Base-by-base conservation (phyloP, 2,888 invertebrate genomes). In the Ophion obscuratus region DNA sequence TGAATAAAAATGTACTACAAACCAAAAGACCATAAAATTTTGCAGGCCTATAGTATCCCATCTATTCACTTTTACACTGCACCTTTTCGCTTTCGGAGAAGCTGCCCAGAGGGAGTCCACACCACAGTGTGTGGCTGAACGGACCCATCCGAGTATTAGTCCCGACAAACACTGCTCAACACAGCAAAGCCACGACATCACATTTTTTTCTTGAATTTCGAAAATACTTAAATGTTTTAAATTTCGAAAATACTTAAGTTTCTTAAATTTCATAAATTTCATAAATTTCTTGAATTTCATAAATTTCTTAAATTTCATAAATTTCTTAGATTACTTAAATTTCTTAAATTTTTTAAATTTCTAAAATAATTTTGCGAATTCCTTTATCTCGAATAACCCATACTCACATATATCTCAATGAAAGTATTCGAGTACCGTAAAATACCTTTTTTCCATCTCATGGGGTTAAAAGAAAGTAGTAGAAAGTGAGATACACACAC, bases 401-500 rank as follows among this genome's bases (percentile, higher is more conserved):
- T n/a, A 17, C 53, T 9, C 2, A 31, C 17, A 14, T 14, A 17
- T n/a, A 53, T 70, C 6, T 68, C 47, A 47, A 14, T 24, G 68
- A 59, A 73, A 73, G 57, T 31, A 74, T 24, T 27, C 40, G 24
- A 11, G 20, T 17, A 36, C 44, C 9, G 7, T 27, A 40, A 27
- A 64, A 75, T 47, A 3, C n/a, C 17, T n/a, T 17, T 47, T 77
- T 40, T 77, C 57, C 40, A 36, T 59, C 40, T 47, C 17, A 57
- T 9, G 20, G 53, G 67, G 44, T 57, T 61, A 61, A 81, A 67
- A 74, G 59, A 74, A 59, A 68, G 9, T 24, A 40, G 81, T 14
- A 40, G 62, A 68, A 67, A 81, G 68, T 62, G 75, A 81, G 75
- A 76, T 74, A 73, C 67, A 90, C 91, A 89, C 92, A 93, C 92